Evolutionary conservation across 2,797 vertebrate genomes (phyloP).

Genomic region (Mallotus villosus): DNA sequence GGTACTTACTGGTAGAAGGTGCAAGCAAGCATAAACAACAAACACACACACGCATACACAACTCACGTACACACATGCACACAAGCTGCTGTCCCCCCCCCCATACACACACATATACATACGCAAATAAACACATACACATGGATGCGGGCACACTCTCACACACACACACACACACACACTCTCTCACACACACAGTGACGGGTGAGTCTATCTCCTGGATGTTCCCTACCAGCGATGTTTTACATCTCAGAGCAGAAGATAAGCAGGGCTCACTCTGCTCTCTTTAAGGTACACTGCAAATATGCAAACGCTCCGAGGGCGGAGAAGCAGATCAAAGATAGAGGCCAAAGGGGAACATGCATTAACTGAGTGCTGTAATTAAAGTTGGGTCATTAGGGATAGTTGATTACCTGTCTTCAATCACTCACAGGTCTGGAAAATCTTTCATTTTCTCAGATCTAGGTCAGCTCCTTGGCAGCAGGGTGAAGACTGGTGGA

Average conservation of each 20-base stretch:
- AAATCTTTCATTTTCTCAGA: conserved; percentile 45
- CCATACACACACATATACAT: background rate
- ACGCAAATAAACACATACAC: background rate
- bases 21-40: too few relatives aligned
- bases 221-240: conserved; percentile 4
- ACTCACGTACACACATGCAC: background rate
- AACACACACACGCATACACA: background rate
- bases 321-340: conserved; percentile 30
- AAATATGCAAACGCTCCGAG: conserved; percentile 56
- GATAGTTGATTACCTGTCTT: conserved; percentile 42
- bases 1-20: too few relatives aligned
- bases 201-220: background rate
- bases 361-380: conserved; percentile 34
- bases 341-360: conserved; percentile 37
- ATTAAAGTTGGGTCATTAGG: conserved; percentile 52
- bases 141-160: background rate
- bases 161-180: background rate
- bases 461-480: conserved; percentile 34
- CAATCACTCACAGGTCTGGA: conserved; percentile 38
- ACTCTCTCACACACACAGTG: too few relatives aligned
- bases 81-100: background rate
- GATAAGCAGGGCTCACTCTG: conserved; percentile 41
- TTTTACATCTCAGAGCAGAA: conserved; percentile 30
- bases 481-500: conserved; percentile 5
- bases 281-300: conserved; percentile 54